phyloP scores from a whole-genome alignment of 2,888 invertebrate genomes.

The Luperina testacea region DNA sequence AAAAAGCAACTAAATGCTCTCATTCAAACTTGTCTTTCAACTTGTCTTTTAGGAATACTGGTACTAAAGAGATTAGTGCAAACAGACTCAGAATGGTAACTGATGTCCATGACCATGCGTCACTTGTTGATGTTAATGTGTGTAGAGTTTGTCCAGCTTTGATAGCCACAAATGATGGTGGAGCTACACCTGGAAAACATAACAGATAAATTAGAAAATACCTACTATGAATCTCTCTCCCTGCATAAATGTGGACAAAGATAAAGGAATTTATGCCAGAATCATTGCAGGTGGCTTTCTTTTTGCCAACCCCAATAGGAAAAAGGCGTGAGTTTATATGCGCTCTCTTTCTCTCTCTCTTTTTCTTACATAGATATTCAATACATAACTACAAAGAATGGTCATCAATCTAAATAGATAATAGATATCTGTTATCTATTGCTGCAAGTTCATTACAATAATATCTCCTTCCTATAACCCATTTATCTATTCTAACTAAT shows the following conservation, averaged over 20 bases:
- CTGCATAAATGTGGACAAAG: background rate
- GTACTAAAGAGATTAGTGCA: constrained; percentile 95
- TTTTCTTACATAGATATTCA: background rate
- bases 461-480: background rate
- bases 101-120: constrained; percentile 97
- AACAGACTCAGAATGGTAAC: constrained; percentile 94
- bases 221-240: background rate
- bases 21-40: constrained; percentile 94
- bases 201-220: background rate
- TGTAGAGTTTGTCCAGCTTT: constrained; percentile 99
- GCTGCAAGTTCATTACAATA: constrained; percentile 1
- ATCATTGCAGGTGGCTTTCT: background rate
- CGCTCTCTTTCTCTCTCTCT: background rate
- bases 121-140: constrained; percentile 96
- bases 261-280: background rate
- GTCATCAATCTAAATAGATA: background rate
- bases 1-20: constrained; percentile 75
- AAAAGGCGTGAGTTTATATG: background rate
- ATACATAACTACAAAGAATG: background rate
- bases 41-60: constrained; percentile 95
- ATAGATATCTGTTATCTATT: constrained; percentile 7
- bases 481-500: background rate
- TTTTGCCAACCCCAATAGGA: background rate
- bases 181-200: constrained; percentile 94
- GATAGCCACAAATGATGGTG: constrained; percentile 99